Evolutionary conservation across 2,888 invertebrate species (phyloP), one percentile per base, ranked within the genome.

Genomic region (Allacma fusca): DNA sequence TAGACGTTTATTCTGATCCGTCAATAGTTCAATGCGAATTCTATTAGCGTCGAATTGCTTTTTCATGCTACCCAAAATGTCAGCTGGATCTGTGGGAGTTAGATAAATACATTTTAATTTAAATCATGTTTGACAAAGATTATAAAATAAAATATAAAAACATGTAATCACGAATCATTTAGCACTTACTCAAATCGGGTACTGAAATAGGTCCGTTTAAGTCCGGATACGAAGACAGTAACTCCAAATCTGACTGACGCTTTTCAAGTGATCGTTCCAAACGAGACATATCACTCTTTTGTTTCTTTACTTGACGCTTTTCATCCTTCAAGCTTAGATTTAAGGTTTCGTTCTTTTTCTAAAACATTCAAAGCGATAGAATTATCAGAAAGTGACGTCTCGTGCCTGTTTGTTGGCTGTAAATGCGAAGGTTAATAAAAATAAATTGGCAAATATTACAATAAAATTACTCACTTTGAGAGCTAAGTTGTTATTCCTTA

Each of bases 31-130:
- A 70, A 82, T 76, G n/a, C 82, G 65, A 23, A 79, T 44, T 26
- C 75, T 65, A 73, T 82, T 82, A 0, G 82, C 80, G 16, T 76
- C 78, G 1, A 82, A 57, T 44, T 82, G 82, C 72, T 74, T 79
- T 72, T 79, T 78, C 80, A 82, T 81, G 29, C 80, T 78, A 62
- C 80, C 78, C 16, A 82, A 29, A 43, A 77, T 72, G 50, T 77
- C 72, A 5, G 29, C 19, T 19, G 71, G 44, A 71, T 77, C 77
- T 40, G 29, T n/a, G n/a, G n/a, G n/a, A n/a, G n/a, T n/a, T n/a
- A n/a, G n/a, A n/a, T n/a, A n/a, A n/a, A n/a, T n/a, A n/a, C n/a
- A n/a, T n/a, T n/a, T n/a, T n/a, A n/a, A n/a, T n/a, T n/a, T n/a
- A 34, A 34, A 4, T 34, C 34, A 34, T 34, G 34, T n/a, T n/a